Conservation (phyloP, 2,888 invertebrate species). For the Epinotia brunnichana region DNA sequence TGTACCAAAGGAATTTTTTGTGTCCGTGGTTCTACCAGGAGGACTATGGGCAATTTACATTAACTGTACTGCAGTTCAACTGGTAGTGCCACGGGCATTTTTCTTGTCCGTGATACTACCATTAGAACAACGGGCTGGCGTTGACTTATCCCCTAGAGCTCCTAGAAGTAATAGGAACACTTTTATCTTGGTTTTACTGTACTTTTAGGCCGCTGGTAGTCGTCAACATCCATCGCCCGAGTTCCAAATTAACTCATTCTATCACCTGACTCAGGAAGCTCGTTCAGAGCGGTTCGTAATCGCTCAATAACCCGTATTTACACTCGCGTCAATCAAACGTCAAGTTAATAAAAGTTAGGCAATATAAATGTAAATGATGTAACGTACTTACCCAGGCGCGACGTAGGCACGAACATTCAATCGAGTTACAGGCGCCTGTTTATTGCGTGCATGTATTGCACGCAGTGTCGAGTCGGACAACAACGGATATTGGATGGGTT, state of each 20-base stretch:
- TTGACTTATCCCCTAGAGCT: too few relatives aligned
- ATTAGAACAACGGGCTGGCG: too few relatives aligned
- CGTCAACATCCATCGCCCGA: not conserved
- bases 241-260: not conserved
- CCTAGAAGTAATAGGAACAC: too few relatives aligned
- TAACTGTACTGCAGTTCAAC: too few relatives aligned
- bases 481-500: not conserved
- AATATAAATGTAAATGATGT: conserved; percentile 55
- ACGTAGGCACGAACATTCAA: conserved; percentile 25
- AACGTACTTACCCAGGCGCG: conserved; percentile 42
- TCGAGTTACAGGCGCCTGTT: conserved; percentile 21
- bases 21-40: too few relatives aligned
- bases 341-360: conserved; percentile 48
- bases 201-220: not conserved
- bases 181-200: too few relatives aligned
- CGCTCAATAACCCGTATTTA: conserved; percentile 48
- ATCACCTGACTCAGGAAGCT: conserved; percentile 3
- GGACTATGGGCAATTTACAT: too few relatives aligned
- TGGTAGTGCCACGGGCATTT: too few relatives aligned
- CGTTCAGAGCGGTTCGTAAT: conserved; percentile 21
- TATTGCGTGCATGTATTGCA: conserved; percentile 19
- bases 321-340: conserved; percentile 51
- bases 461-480: not conserved
- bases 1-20: too few relatives aligned
- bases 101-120: too few relatives aligned